These are phyloP conservation scores for Sycobia sp. DNA, from an alignment of 1,140 invertebrate species.

Conservation along the genomic window DNA sequence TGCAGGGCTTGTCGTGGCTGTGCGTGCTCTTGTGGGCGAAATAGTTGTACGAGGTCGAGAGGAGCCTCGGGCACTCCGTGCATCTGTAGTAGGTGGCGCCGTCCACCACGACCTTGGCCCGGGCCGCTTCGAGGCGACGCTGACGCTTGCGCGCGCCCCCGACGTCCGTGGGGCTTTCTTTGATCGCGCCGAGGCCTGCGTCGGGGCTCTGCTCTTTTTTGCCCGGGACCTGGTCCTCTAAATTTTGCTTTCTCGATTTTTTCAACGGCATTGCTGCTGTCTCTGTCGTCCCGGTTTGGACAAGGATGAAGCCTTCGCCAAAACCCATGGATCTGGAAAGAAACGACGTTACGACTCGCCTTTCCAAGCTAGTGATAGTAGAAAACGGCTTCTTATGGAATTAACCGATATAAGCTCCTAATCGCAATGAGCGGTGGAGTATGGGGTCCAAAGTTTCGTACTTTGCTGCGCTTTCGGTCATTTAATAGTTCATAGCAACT, in stretches of 20 bases:
- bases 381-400: slow-evolving; percentile 2
- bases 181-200: not conserved
- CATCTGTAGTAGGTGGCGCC: slow-evolving; percentile 54
- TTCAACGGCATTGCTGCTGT: not conserved
- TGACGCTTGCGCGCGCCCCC: not conserved
- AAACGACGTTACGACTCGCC: slow-evolving; percentile 31
- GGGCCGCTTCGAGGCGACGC: slow-evolving; percentile 4
- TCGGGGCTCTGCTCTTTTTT: not conserved
- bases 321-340: slow-evolving; percentile 24
- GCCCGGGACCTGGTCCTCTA: not conserved
- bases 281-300: not conserved
- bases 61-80: slow-evolving; percentile 51
- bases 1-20: slow-evolving; percentile 6
- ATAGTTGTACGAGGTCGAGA: slow-evolving; percentile 52
- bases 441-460: too few relatives aligned
- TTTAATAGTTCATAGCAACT: too few relatives aligned
- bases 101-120: slow-evolving; percentile 24
- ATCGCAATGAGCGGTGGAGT: too few relatives aligned
- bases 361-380: slow-evolving; percentile 10
- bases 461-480: too few relatives aligned
- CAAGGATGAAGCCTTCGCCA: slow-evolving; percentile 17
- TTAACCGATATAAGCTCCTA: not conserved
- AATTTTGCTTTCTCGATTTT: not conserved
- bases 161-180: not conserved
- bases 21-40: slow-evolving; percentile 53